Conservation (phyloP, 2,113 vertebrate species). For the Platanista minor region DNA sequence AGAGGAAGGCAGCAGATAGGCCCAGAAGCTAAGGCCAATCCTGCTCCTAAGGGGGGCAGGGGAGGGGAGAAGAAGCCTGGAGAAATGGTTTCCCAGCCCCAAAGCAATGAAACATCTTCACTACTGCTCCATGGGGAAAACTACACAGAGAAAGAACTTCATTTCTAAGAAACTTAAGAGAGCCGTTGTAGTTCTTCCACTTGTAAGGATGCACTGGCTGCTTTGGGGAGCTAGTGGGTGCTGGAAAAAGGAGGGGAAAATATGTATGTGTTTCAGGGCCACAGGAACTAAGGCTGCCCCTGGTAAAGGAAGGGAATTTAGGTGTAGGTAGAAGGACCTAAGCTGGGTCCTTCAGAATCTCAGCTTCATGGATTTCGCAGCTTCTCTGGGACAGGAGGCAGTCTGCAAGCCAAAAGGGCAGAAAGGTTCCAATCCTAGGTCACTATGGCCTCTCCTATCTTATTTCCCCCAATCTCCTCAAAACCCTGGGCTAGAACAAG, state of each 20-base stretch:
- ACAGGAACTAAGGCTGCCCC: constrained; percentile 71
- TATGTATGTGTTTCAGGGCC: constrained; percentile 54
- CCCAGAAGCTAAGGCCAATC: constrained; percentile 54
- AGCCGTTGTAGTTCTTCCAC: constrained; percentile 46
- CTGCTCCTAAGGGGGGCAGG: background rate
- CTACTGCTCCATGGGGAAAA: background rate
- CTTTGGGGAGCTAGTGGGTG: background rate
- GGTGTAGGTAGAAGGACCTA: constrained; percentile 49
- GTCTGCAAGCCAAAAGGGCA: constrained; percentile 29
- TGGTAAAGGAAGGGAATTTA: constrained; percentile 55
- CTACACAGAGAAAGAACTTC: constrained; percentile 10
- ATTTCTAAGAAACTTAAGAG: constrained; percentile 29
- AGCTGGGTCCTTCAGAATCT: constrained; percentile 35
- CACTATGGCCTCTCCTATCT: background rate
- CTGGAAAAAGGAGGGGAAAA: constrained; percentile 14
- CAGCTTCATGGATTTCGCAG: constrained; percentile 47
- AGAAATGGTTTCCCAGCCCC: constrained; percentile 10
- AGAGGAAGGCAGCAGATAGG: constrained; percentile 48
- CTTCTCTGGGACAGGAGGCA: constrained; percentile 36
- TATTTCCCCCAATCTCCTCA: background rate
- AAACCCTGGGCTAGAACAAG: constrained; percentile 38
- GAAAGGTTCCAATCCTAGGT: constrained; percentile 3
- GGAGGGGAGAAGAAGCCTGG: background rate
- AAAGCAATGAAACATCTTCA: constrained; percentile 38
- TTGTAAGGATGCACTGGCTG: background rate